Conservation (phyloP, 1,140 invertebrate genomes). For the Orussus abietinus region DNA sequence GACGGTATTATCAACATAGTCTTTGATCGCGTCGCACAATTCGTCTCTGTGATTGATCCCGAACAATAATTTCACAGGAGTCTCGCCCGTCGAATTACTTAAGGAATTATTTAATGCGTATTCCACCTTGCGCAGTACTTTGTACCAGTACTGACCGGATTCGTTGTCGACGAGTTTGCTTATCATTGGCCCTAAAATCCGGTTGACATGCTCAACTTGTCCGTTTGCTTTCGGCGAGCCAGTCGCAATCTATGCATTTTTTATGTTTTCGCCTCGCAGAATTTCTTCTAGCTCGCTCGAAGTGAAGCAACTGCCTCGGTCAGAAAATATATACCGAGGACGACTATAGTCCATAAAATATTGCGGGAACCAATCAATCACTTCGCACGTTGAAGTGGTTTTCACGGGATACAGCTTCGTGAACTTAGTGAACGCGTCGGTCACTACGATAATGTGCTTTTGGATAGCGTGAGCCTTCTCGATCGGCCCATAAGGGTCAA, state of each 20-base stretch:
- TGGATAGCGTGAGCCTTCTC: slow-evolving; percentile 9
- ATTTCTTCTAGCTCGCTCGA: slow-evolving; percentile 24
- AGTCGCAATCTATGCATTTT: slow-evolving; percentile 18
- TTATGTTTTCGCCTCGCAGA: slow-evolving; percentile 12
- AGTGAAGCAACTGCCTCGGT: slow-evolving; percentile 30
- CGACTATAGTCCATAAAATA: slow-evolving; percentile 24
- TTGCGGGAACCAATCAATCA: slow-evolving; percentile 16
- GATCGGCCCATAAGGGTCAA: slow-evolving; percentile 31
- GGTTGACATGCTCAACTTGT: slow-evolving; percentile 17
- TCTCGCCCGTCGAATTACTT: slow-evolving; percentile 19
- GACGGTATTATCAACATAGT: slow-evolving; percentile 12
- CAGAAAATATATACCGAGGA: slow-evolving; percentile 25
- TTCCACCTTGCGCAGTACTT: slow-evolving; percentile 19
- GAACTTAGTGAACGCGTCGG: slow-evolving; percentile 27
- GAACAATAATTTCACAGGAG: slow-evolving; percentile 23
- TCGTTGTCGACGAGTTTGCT: slow-evolving; percentile 20
- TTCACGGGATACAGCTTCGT: slow-evolving; percentile 20
- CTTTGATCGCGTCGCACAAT: slow-evolving; percentile 15
- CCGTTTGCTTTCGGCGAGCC: slow-evolving; percentile 22
- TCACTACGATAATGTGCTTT: slow-evolving; percentile 20
- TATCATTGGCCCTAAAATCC: slow-evolving; percentile 19
- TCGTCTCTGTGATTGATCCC: slow-evolving; percentile 23
- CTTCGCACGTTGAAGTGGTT: slow-evolving; percentile 16
- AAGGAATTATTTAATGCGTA: slow-evolving; percentile 27
- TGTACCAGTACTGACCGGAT: slow-evolving; percentile 20